These are phyloP conservation scores for Hemibagrus guttatus DNA, from an alignment of 2,797 vertebrate genomes.

Conservation along the genomic window DNA sequence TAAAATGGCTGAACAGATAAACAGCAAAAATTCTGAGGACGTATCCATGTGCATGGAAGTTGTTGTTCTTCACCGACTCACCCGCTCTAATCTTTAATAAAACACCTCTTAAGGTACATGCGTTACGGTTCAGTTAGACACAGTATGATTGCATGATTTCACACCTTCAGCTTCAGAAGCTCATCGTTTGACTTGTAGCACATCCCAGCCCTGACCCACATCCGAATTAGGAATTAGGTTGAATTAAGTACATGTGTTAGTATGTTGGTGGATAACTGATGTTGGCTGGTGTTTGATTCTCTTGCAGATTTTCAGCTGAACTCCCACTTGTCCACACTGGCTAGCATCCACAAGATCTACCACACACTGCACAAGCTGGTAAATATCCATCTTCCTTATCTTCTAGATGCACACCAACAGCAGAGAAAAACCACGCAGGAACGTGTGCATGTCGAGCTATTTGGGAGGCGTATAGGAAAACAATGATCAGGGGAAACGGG, in stretches of 20 bases:
- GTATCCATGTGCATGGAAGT: background rate
- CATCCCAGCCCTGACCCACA: slow-evolving; percentile 1
- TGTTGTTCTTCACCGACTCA: background rate
- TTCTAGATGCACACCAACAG: background rate
- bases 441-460: background rate
- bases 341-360: slow-evolving; percentile 99
- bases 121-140: background rate
- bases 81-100: no score
- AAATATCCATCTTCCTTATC: slow-evolving; percentile 66
- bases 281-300: slow-evolving; percentile 21
- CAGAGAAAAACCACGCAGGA: background rate
- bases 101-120: background rate
- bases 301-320: slow-evolving; percentile 96
- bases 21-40: background rate
- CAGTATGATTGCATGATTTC: background rate
- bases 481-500: background rate
- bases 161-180: background rate
- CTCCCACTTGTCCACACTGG: slow-evolving; percentile 98
- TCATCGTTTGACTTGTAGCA: background rate
- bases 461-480: background rate
- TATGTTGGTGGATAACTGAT: background rate
- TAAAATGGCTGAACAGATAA: background rate
- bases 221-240: background rate
- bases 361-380: slow-evolving; percentile 99
- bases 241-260: background rate